These are phyloP conservation scores for Willisornis vidua DNA, from an alignment of 2,113 vertebrate genomes.

Conservation along the genomic window DNA sequence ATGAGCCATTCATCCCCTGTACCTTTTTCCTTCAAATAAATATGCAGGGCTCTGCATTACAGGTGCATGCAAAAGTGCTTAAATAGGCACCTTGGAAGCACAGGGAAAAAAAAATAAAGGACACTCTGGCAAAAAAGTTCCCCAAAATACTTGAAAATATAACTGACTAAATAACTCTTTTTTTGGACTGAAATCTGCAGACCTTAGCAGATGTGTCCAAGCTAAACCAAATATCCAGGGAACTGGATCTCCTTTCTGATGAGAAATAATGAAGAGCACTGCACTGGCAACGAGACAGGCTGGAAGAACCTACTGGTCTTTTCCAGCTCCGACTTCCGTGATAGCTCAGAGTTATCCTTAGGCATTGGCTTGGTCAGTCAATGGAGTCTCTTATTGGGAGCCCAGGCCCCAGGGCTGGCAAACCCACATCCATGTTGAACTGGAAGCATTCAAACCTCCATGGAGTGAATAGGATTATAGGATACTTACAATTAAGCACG, in stretches of 20 bases:
- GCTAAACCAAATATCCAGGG: conserved; percentile 44
- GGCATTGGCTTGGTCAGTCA: conserved; percentile 22
- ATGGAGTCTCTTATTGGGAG: neutral
- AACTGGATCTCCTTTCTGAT: conserved; percentile 39
- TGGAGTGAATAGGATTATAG: conserved; percentile 17
- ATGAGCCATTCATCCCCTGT: conserved; percentile 33
- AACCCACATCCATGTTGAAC: neutral
- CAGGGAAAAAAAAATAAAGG: neutral
- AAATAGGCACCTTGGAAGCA: neutral
- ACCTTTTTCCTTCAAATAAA: conserved; percentile 29
- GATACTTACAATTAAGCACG: neutral
- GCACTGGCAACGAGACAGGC: conserved; percentile 24
- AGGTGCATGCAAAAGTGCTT: conserved; percentile 44
- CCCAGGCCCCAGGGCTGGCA: neutral
- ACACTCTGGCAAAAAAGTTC: conserved; percentile 4
- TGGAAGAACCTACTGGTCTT: conserved; percentile 21
- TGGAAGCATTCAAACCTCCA: neutral
- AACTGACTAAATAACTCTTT: conserved; percentile 39
- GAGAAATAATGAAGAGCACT: conserved; percentile 32
- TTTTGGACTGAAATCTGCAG: conserved; percentile 38
- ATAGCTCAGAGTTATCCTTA: neutral
- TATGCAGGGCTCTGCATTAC: neutral
- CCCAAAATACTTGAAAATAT: conserved; percentile 40
- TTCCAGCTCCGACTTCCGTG: conserved; percentile 6
- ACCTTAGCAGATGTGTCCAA: conserved; percentile 58